Percentiles rank a stretch among this genome's conserved stretches.
phyloP scores from a whole-genome alignment of 2,797 vertebrate species.

The Urophycis tenuis region DNA sequence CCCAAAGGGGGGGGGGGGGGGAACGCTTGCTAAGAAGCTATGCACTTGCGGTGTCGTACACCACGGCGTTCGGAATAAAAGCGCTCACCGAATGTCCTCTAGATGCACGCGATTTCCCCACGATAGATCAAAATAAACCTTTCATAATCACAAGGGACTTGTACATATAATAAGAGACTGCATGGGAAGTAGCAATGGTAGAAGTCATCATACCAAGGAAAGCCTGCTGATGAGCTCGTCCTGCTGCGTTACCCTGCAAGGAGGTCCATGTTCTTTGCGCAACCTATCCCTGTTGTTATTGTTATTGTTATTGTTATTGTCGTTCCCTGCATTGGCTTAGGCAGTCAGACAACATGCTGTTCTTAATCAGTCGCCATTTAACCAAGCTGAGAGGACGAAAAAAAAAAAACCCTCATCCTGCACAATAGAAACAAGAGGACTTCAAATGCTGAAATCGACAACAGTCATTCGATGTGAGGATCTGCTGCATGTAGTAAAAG shows the following conservation, averaged over 20 bases:
- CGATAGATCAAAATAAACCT: neutral
- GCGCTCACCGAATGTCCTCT: neutral
- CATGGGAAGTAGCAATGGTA: neutral
- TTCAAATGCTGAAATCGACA: neutral
- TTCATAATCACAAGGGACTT: neutral
- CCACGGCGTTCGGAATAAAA: neutral
- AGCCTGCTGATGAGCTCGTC: too few species aligned
- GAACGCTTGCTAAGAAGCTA: neutral
- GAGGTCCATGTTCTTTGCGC: neutral
- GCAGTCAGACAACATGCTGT: constrained; percentile 33
- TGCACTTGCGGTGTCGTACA: neutral
- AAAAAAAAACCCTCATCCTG: constrained; percentile 21
- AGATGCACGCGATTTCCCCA: neutral
- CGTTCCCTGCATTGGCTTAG: constrained; percentile 20
- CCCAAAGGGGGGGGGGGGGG: neutral
- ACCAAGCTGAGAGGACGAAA: constrained; percentile 21
- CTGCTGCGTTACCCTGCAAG: neutral
- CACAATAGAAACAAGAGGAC: constrained; percentile 10
- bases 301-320: too few species aligned
- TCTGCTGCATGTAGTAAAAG: neutral
- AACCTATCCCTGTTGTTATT: neutral
- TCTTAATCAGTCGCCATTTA: constrained; percentile 48
- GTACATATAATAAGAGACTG: neutral
- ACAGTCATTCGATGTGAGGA: neutral
- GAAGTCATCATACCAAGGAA: neutral